Percentiles rank a stretch among this genome's conserved stretches.
These are phyloP conservation scores for Diabrotica undecimpunctata DNA, from an alignment of 1,140 invertebrate species.

Conservation along the genomic window DNA sequence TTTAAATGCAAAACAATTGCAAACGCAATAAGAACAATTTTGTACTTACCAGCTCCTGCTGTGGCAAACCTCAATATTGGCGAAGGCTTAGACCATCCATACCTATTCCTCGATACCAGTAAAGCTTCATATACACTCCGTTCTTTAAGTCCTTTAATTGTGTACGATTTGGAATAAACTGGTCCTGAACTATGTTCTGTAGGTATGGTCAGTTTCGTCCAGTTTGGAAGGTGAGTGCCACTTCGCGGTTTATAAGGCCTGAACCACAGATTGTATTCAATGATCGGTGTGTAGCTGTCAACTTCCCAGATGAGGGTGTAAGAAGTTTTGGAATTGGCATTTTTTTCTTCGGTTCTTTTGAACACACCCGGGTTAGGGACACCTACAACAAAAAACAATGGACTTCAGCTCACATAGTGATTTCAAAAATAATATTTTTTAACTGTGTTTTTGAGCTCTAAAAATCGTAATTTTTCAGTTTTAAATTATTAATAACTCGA, in stretches of 20 bases:
- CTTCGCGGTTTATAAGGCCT: conserved; percentile 48
- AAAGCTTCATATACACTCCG: conserved; percentile 67
- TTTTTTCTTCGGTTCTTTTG: conserved; percentile 51
- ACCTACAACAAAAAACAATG: conserved; percentile 41
- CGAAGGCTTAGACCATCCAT: conserved; percentile 65
- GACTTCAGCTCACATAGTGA: no score
- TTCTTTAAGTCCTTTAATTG: conserved; percentile 61
- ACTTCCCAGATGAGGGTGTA: conserved; percentile 73
- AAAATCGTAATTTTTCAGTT: no score
- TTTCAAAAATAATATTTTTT: no score
- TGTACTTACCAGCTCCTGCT: conserved; percentile 54
- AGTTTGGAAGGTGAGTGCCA: conserved; percentile 50
- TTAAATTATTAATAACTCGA: no score
- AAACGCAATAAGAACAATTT: no score
- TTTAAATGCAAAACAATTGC: no score
- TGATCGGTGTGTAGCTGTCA: conserved; percentile 69
- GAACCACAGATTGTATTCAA: conserved; percentile 68
- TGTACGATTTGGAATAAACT: conserved; percentile 64
- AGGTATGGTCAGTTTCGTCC: conserved; percentile 66
- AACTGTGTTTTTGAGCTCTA: no score
- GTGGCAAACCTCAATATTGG: conserved; percentile 63
- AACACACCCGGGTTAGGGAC: conserved; percentile 60
- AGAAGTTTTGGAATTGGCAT: conserved; percentile 46
- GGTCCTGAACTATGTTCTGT: conserved; percentile 61
- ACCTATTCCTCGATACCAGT: conserved; percentile 66